A percentile compares a stretch with the other conserved stretches of the same genome.
These are phyloP conservation scores for Drosophila santomea DNA, from an alignment of 1,140 invertebrate species.

Conservation along the genomic window DNA sequence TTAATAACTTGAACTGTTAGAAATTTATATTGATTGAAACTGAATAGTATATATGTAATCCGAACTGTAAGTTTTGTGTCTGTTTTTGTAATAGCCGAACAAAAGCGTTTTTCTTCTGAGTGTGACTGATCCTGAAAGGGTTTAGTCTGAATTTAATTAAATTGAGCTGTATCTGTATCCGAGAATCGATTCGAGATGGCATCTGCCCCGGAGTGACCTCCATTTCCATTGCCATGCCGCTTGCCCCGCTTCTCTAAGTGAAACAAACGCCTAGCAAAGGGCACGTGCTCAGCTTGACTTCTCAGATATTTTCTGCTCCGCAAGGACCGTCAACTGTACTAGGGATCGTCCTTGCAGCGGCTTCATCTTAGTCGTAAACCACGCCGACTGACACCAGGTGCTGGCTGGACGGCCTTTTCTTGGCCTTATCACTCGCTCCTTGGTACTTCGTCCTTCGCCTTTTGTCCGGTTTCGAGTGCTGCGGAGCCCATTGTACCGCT, in stretches of 20 bases:
- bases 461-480: slow-evolving; percentile 49
- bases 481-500: slow-evolving; percentile 52
- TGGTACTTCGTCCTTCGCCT: slow-evolving; percentile 7
- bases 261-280: slow-evolving; percentile 38
- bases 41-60: no score
- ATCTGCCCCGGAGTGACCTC: slow-evolving; percentile 32
- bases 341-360: slow-evolving; percentile 35
- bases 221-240: not conserved
- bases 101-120: not conserved
- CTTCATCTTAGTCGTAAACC: slow-evolving; percentile 27
- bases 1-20: no score
- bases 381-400: slow-evolving; percentile 39
- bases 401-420: slow-evolving; percentile 61
- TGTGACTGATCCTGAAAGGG: slow-evolving; percentile 21
- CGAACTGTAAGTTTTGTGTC: no score
- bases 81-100: no score
- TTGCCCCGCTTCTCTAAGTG: slow-evolving; percentile 29
- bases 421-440: slow-evolving; percentile 56
- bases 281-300: slow-evolving; percentile 45
- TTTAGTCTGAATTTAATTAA: slow-evolving; percentile 43
- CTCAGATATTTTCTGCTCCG: slow-evolving; percentile 16
- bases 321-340: slow-evolving; percentile 32
- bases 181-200: slow-evolving; percentile 36
- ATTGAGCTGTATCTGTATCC: slow-evolving; percentile 40
- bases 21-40: no score